phyloP scores from a whole-genome alignment of 2,888 invertebrate genomes.

The Monopis laevigella region DNA sequence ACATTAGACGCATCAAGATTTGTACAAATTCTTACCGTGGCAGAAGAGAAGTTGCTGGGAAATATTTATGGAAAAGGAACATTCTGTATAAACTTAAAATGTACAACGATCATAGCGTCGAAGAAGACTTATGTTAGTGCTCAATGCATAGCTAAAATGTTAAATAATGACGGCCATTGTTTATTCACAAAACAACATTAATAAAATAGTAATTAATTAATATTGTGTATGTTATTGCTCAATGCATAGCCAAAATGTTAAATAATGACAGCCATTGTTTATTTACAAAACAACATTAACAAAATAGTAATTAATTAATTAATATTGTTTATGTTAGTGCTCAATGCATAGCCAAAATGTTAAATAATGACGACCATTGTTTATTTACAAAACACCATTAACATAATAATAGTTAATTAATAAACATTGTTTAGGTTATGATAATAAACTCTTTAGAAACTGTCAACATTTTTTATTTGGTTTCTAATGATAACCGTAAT shows the following conservation, averaged over 20 bases:
- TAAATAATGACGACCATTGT: conserved; percentile 42
- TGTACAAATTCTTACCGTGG: no score
- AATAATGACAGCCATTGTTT: conserved; percentile 40
- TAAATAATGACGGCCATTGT: conserved; percentile 42
- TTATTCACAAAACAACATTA: conserved; percentile 23
- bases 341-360: conserved; percentile 42
- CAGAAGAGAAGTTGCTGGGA: conserved; percentile 24
- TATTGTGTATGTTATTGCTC: conserved; percentile 41
- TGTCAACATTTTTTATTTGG: no score
- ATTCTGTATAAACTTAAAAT: conserved; percentile 46
- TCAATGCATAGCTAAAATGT: conserved; percentile 42
- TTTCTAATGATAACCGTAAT: no score
- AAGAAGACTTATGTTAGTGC: conserved; percentile 44
- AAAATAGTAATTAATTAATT: no score
- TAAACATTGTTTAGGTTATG: no score
- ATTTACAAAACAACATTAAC: conserved; percentile 22
- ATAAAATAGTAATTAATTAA: no score
- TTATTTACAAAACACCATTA: conserved; percentile 23
- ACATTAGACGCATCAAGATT: no score
- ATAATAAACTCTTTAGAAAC: no score
- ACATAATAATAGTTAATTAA: no score
- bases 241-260: conserved; percentile 43
- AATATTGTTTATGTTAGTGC: conserved; percentile 42
- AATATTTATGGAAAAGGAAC: conserved; percentile 52
- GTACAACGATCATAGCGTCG: conserved; percentile 38